Percentiles rank a stretch among this genome's conserved stretches.
phyloP scores from a whole-genome alignment of 2,888 invertebrate species.

The Ctena decussata region DNA sequence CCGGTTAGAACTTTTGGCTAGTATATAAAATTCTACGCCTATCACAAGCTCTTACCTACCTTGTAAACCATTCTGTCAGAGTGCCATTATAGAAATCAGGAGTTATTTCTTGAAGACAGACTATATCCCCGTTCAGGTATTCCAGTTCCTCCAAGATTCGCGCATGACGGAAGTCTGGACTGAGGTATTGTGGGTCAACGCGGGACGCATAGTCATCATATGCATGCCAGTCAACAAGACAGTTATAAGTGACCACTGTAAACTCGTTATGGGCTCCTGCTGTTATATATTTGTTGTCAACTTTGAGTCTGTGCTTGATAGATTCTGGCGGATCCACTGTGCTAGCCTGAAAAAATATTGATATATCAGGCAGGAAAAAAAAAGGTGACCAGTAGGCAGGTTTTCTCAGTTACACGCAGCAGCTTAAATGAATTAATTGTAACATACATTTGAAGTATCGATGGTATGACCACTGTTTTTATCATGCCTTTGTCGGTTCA shows the following conservation, averaged over 20 bases:
- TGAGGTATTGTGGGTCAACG: constrained; percentile 67
- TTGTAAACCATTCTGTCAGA: not conserved
- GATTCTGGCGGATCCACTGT: not conserved
- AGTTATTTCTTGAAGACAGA: constrained; percentile 84
- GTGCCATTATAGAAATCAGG: not conserved
- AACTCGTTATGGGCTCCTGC: not conserved
- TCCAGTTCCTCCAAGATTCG: constrained; percentile 78
- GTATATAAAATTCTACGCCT: not conserved
- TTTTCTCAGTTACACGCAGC: too few species aligned
- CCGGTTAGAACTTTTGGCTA: too few species aligned
- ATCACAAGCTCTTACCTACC: not conserved
- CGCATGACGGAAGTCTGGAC: constrained; percentile 72
- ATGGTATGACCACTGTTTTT: too few species aligned
- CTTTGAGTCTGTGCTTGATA: not conserved
- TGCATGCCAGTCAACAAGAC: constrained; percentile 83
- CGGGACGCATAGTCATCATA: constrained; percentile 68
- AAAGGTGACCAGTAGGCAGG: too few species aligned
- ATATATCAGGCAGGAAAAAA: too few species aligned
- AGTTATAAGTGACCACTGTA: constrained; percentile 81
- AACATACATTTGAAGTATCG: too few species aligned
- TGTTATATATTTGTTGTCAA: not conserved
- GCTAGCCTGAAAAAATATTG: not conserved
- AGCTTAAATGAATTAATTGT: too few species aligned
- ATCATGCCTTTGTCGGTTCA: too few species aligned
- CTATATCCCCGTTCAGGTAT: constrained; percentile 79